Conservation (phyloP, 2,113 vertebrate species). For the Ceyx margarethae region DNA sequence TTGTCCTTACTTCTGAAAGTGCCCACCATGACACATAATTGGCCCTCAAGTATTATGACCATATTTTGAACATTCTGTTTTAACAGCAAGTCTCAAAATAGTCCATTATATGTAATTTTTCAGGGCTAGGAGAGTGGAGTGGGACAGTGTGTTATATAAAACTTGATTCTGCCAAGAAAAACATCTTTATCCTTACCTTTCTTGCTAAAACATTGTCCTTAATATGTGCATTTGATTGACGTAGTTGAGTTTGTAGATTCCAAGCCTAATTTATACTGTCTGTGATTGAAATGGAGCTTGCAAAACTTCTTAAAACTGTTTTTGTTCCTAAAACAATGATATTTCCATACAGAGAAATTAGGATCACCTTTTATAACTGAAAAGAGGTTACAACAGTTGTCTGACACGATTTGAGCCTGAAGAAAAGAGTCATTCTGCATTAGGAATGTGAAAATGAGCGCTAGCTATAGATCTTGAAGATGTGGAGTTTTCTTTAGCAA, state of each 20-base stretch:
- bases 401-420: background rate
- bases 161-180: background rate
- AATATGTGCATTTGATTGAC: background rate
- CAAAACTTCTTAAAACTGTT: background rate
- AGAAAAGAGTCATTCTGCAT: background rate
- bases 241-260: background rate
- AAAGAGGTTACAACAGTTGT: background rate
- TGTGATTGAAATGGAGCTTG: background rate
- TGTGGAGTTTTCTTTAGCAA: background rate
- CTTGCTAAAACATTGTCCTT: background rate
- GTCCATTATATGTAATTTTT: conserved; percentile 19
- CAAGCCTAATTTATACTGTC: background rate
- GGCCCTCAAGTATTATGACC: background rate
- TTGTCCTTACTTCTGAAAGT: conserved; percentile 5
- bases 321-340: background rate
- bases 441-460: background rate
- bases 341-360: background rate
- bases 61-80: conserved; percentile 28
- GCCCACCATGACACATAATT: background rate
- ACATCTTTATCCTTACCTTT: background rate
- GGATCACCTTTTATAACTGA: fast-evolving
- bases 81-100: background rate
- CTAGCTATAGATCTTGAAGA: background rate
- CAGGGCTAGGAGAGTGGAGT: background rate
- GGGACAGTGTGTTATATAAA: background rate